phyloP scores from a whole-genome alignment of 2,113 vertebrate genomes.

The Chionis minor region DNA sequence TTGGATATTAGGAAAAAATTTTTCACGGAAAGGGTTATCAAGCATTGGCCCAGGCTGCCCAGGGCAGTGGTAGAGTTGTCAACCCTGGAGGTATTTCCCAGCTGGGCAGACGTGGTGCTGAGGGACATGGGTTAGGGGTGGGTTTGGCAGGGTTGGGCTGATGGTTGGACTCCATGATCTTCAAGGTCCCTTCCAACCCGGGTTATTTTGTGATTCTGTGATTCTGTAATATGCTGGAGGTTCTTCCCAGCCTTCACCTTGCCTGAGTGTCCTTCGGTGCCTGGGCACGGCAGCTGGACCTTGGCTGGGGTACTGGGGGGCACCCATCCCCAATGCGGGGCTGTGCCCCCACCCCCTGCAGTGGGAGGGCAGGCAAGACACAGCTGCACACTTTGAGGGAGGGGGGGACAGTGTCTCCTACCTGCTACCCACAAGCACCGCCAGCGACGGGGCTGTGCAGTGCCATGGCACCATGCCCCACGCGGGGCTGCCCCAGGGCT shows the following conservation, averaged over 20 bases:
- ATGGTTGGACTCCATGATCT: too few relatives aligned
- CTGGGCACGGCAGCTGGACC: background rate
- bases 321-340: fast-evolving
- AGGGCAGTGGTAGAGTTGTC: too few relatives aligned
- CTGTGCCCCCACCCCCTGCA: background rate
- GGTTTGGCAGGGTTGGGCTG: too few relatives aligned
- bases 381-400: background rate
- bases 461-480: background rate
- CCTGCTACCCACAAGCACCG: fast-evolving
- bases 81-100: too few relatives aligned
- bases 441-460: background rate
- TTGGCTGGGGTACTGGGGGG: background rate
- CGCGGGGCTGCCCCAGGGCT: fast-evolving
- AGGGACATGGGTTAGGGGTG: too few relatives aligned
- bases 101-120: too few relatives aligned
- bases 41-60: too few relatives aligned
- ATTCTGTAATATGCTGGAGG: background rate
- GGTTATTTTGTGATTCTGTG: too few relatives aligned
- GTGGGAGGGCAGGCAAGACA: background rate
- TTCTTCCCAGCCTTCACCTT: background rate
- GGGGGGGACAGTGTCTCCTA: background rate
- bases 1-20: too few relatives aligned
- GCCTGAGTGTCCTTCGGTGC: fast-evolving
- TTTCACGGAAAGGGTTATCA: too few relatives aligned
- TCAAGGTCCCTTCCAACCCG: too few relatives aligned